Evolutionary conservation across 2,113 vertebrate genomes (phyloP).

Genomic region (Xenopus tropicalis): UCB_Xtro_10.0 CM004447.2:145414501-145415000

Average conservation of each 20-base stretch:
- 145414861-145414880: slow-evolving; percentile 33
- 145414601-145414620: too few species aligned
- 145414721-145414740: not conserved
- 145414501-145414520: too few species aligned
- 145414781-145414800: not conserved
- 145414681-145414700: too few species aligned
- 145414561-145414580: too few species aligned
- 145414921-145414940: slow-evolving; percentile 5
- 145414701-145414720: not conserved
- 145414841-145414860: slow-evolving; percentile 13
- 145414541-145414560: too few species aligned
- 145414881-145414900: slow-evolving; percentile 48
- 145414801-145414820: slow-evolving; percentile 9
- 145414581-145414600: too few species aligned
- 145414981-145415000: not conserved
- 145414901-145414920: slow-evolving; percentile 26
- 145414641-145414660: too few species aligned
- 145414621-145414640: too few species aligned
- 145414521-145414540: too few species aligned
- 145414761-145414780: slow-evolving; percentile 18
- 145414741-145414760: not conserved
- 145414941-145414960: slow-evolving; percentile 1
- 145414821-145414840: slow-evolving; percentile 16
- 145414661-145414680: too few species aligned
- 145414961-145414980: not conserved